These are phyloP conservation scores for Parnassius smintheus DNA, from an alignment of 2,888 invertebrate genomes.

Conservation along the genomic window DNA sequence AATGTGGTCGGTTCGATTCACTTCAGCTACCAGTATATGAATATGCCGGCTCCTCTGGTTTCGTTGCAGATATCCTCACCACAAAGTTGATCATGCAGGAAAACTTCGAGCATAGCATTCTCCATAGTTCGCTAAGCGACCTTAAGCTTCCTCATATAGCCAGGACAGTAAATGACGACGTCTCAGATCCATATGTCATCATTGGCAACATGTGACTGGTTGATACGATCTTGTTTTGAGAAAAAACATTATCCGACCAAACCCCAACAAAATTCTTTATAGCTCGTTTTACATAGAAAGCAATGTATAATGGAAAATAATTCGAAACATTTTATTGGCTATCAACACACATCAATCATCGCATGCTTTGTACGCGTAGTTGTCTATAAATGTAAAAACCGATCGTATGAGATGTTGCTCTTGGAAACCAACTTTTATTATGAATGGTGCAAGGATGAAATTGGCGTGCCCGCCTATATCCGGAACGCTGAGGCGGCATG, in stretches of 20 bases:
- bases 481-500: slow-evolving; percentile 78
- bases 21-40: no score
- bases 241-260: not conserved
- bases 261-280: not conserved
- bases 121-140: no score
- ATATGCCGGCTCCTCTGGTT: no score
- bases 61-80: no score
- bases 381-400: slow-evolving; percentile 73
- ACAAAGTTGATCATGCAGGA: no score
- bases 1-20: no score
- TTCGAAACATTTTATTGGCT: slow-evolving; percentile 35
- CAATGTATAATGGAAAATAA: slow-evolving; percentile 5
- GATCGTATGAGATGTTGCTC: slow-evolving; percentile 51
- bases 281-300: slow-evolving; percentile 1
- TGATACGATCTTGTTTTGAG: no score
- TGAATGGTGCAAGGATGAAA: slow-evolving; percentile 62
- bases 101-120: no score
- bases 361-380: slow-evolving; percentile 48
- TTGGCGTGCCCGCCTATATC: slow-evolving; percentile 66
- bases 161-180: no score
- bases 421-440: slow-evolving; percentile 65
- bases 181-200: no score
- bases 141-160: no score
- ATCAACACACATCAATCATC: slow-evolving; percentile 55
- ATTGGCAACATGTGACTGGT: no score